phyloP scores from a whole-genome alignment of 2,113 vertebrate species.

The Gobius niger region DNA sequence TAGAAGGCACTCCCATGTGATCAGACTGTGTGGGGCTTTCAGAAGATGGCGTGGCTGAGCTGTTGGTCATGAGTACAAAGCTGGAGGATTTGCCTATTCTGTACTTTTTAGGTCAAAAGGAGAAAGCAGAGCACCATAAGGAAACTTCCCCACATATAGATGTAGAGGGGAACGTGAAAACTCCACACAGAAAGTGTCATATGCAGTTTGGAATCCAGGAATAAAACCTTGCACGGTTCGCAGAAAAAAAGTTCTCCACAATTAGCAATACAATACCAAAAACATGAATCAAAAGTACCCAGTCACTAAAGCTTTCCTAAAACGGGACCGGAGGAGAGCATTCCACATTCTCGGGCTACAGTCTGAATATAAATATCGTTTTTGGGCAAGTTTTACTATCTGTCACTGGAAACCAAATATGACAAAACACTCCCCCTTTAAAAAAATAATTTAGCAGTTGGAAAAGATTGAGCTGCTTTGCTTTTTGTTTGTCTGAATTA shows the following conservation, averaged over 20 bases:
- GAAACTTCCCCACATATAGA: background rate
- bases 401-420: slow-evolving; percentile 30
- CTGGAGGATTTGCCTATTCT: too few species aligned
- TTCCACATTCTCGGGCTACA: background rate
- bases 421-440: slow-evolving; percentile 26
- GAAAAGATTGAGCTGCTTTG: slow-evolving; percentile 22
- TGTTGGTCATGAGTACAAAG: too few species aligned
- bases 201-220: too few species aligned
- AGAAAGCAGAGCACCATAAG: background rate
- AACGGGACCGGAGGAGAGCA: too few species aligned
- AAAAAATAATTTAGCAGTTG: slow-evolving; percentile 53
- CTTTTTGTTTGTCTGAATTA: slow-evolving; percentile 29
- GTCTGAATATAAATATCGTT: slow-evolving; percentile 28
- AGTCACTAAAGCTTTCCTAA: too few species aligned
- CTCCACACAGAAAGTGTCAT: background rate
- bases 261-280: too few species aligned
- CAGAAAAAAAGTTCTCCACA: too few species aligned
- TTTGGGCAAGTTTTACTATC: slow-evolving; percentile 58
- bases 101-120: background rate
- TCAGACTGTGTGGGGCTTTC: too few species aligned
- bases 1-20: too few species aligned
- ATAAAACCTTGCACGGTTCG: too few species aligned
- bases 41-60: too few species aligned
- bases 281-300: too few species aligned
- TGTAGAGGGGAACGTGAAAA: background rate